Conservation (phyloP, 2,888 invertebrate genomes). For the Tortrix viridana region DNA sequence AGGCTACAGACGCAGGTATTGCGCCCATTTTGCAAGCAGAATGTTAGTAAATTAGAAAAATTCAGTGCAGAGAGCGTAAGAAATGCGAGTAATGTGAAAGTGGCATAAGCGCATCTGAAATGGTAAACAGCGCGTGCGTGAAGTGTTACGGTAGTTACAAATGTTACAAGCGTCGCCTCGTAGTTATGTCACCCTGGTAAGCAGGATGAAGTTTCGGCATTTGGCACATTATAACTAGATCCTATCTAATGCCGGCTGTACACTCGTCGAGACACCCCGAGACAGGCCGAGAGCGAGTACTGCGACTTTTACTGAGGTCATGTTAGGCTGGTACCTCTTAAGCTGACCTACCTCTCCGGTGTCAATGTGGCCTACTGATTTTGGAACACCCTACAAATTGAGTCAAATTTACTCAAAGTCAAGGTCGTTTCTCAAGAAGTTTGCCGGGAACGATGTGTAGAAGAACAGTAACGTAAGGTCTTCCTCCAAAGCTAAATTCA, state of each 20-base stretch:
- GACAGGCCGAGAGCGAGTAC: too few relatives aligned
- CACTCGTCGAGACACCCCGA: too few relatives aligned
- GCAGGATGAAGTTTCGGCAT: neutral
- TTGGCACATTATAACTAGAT: neutral
- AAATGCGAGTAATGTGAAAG: conserved; percentile 37
- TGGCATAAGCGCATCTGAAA: conserved; percentile 12
- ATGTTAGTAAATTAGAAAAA: conserved; percentile 32
- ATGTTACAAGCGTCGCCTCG: conserved; percentile 1
- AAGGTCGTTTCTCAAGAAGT: too few relatives aligned
- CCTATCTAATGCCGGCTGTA: too few relatives aligned
- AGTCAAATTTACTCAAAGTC: too few relatives aligned
- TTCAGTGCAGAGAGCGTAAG: conserved; percentile 38
- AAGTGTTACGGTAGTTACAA: conserved; percentile 18
- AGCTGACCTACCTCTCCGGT: too few relatives aligned
- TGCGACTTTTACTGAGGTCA: too few relatives aligned
- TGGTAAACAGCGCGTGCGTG: conserved; percentile 25
- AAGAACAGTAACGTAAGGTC: too few relatives aligned
- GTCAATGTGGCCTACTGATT: too few relatives aligned
- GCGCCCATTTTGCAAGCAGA: conserved; percentile 20
- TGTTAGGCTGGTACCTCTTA: too few relatives aligned
- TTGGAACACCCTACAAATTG: too few relatives aligned
- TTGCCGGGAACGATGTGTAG: neutral
- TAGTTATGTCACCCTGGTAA: conserved; percentile 30
- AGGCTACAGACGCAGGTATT: neutral
- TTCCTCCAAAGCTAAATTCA: too few relatives aligned